Evolutionary conservation across 2,888 invertebrate species (phyloP), one percentile per base, ranked within the genome.

Genomic region (Tenodera sinensis): DNA sequence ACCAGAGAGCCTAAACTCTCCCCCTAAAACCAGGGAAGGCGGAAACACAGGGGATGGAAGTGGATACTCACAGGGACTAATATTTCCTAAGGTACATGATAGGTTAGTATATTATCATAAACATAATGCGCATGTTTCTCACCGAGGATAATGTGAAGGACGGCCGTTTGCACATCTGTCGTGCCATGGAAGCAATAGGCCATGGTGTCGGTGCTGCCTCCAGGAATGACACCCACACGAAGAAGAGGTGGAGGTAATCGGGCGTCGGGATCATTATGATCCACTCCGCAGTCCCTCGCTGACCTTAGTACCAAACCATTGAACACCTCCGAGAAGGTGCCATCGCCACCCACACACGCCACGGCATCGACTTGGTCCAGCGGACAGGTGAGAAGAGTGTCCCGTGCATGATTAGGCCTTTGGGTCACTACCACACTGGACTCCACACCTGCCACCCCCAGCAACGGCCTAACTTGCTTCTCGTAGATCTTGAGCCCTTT

Each of bases 311-410:
- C 94, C 85, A 97, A 93, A 0, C 97, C 97, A 92, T 97, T 97
- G 91, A 96, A 95, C 47, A 97, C 94, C 93, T 98, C 98, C 12
- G 97, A 96, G 91, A 97, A 96, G 84, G 97, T 97, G 0, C 98
- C 98, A 93, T 98, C 98, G 0, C 98, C 98, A 0, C 98, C 98
- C 14, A 98, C 96, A 93, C 97, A 96, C 28, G 96, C 96, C 28
- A 97, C 94, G 0, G 96, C 97, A 93, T 96, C 95, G 91, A 94
- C 91, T 30, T 91, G 90, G 8, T 90, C 90, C n/a, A 95, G 91
- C 93, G 93, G 90, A 88, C 85, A 90, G 81, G 82, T 94, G 84
- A 95, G 92, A 87, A 97, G 93, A 30, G 95, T 95, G 92, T 97
- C 97, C 81, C 95, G 95, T 71, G 97, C 97, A 93, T 97, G 97